Base-by-base conservation (phyloP, 2,888 invertebrate species). In the Chalcosyrphus nemorum region DNA sequence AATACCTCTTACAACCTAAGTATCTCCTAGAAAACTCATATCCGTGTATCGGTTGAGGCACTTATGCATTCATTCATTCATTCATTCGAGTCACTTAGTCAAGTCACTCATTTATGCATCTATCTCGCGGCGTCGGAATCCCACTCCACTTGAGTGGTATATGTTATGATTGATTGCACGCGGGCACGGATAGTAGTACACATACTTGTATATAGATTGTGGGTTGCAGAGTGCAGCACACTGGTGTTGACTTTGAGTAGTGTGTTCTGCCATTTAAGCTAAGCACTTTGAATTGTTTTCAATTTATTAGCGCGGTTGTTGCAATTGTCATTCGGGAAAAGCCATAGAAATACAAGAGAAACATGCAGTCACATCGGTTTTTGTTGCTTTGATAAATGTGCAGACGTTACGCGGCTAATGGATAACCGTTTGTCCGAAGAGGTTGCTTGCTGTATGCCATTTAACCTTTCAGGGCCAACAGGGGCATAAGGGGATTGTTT, bases 261-360 rank as follows among this genome's bases (percentile, higher is more conserved):
- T 72, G 72, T 72, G 27, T 52, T 57, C 57, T 65, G 57, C 65
- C 72, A 65, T 78, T 78, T 78, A 24, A 63, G 15, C 45, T 57
- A 72, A 71, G 47, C 56, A 65, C 72, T 72, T 72, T 65, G 78
- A 78, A 72, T 78, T 65, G 65, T 78, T 78, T 72, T 65, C 72
- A 65, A 65, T 78, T 78, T 78, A 78, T 72, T 56, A 71, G 71
- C 50, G 43, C 57, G 78, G 47, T 70, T 24, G 21, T 9, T 70
- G 70, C 72, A 72, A 72, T 72, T 78, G 72, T 65, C 50, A 52
- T 52, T 11, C 2, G 27, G 2, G n/a, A n/a, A 59, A 68, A 66
- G 66, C 32, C 75, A 66, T 52, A 59, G 29, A 68, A 68, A 47
- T 56, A n/a, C n/a, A n/a, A 52, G 43, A 52, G 43, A 15, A 5